These are phyloP conservation scores for Pristis pectinata DNA, from an alignment of 2,797 vertebrate genomes.

Conservation along the genomic window DNA sequence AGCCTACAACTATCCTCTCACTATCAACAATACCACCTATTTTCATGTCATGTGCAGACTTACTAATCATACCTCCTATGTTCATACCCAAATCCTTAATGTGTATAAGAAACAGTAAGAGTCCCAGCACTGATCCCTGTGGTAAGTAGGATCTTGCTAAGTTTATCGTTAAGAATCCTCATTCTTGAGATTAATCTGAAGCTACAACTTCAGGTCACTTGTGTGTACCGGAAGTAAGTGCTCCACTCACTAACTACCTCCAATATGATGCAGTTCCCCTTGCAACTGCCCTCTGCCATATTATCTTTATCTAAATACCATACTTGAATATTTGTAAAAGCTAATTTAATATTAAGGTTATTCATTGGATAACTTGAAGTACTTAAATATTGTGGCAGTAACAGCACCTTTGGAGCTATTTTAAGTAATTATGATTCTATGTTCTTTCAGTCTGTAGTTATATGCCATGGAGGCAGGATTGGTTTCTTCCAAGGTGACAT, in stretches of 20 bases:
- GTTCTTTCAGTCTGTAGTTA: constrained; percentile 76
- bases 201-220: neutral
- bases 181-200: neutral
- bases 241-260: neutral
- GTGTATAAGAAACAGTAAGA: too few species aligned
- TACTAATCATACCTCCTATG: too few species aligned
- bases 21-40: too few species aligned
- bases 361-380: neutral
- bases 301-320: neutral
- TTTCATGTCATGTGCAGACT: too few species aligned
- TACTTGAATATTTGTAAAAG: neutral
- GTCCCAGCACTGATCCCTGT: too few species aligned
- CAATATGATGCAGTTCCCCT: neutral
- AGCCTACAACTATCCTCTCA: too few species aligned
- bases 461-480: constrained; percentile 88
- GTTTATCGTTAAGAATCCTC: too few species aligned
- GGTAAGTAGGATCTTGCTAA: too few species aligned
- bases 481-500: constrained; percentile 98
- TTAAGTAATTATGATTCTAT: constrained; percentile 41
- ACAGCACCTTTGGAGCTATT: neutral
- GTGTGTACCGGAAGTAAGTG: neutral
- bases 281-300: neutral
- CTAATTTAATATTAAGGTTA: neutral
- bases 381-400: neutral
- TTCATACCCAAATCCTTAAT: too few species aligned